Percentiles rank a stretch among this genome's conserved stretches.
Evolutionary conservation across 2,797 vertebrate genomes (phyloP).

Genomic region (Pachyuromys duprasi): DNA sequence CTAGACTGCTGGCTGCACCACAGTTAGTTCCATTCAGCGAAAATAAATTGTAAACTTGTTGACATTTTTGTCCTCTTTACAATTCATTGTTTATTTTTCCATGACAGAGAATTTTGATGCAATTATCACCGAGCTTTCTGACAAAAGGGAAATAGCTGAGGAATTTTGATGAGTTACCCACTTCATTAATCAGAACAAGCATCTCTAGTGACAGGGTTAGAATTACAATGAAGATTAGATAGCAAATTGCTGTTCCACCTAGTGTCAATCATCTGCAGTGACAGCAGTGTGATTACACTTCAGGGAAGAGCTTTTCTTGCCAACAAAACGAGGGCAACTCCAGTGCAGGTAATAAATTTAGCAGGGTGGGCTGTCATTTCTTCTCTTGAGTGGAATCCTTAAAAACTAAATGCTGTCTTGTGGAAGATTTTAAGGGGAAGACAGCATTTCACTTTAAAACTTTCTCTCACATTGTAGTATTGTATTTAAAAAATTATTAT

Average conservation of each 20-base stretch:
- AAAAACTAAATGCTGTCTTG: constrained; percentile 61
- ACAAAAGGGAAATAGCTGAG: constrained; percentile 83
- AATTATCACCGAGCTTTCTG: constrained; percentile 83
- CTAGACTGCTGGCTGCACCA: constrained; percentile 26
- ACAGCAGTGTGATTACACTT: constrained; percentile 84
- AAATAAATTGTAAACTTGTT: constrained; percentile 82
- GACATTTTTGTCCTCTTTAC: constrained; percentile 84
- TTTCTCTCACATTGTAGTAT: constrained; percentile 58
- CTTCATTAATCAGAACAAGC: constrained; percentile 84
- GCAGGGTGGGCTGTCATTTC: constrained; percentile 71
- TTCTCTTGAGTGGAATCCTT: constrained; percentile 74
- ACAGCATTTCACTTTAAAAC: constrained; percentile 70
- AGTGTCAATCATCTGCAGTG: constrained; percentile 80
- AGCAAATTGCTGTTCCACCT: constrained; percentile 84
- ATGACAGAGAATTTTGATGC: constrained; percentile 82
- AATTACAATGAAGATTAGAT: constrained; percentile 86
- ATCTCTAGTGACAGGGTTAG: constrained; percentile 83
- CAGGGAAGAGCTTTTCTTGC: constrained; percentile 83
- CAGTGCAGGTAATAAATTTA: constrained; percentile 81
- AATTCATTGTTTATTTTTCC: constrained; percentile 84
- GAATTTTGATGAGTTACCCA: constrained; percentile 84
- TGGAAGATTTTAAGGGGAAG: constrained; percentile 59
- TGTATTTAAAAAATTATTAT: constrained; percentile 65
- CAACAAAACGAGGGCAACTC: constrained; percentile 73
- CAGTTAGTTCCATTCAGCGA: constrained; percentile 75